These are phyloP conservation scores for Boleophthalmus pectinirostris DNA, from an alignment of 2,113 vertebrate genomes.

Conservation along the genomic window DNA sequence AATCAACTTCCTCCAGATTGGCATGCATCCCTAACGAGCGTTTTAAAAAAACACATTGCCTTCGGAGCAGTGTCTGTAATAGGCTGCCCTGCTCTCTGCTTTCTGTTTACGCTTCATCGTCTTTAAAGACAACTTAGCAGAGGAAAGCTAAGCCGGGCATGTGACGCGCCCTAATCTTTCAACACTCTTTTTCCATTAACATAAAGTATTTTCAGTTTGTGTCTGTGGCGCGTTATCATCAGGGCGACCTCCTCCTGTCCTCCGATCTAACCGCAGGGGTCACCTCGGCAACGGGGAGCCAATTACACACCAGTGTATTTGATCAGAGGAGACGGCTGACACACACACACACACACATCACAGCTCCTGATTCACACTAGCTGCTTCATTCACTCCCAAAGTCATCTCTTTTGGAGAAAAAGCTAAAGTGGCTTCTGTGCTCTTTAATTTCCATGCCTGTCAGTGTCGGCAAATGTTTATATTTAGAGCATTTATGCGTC, in stretches of 20 bases:
- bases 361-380: conserved; percentile 25
- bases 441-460: conserved; percentile 72
- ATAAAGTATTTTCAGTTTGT: conserved; percentile 38
- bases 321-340: conserved; percentile 72
- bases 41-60: conserved; percentile 37
- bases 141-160: conserved; percentile 53
- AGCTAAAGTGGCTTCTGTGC: conserved; percentile 58
- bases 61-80: conserved; percentile 58
- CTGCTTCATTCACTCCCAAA: conserved; percentile 40
- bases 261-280: conserved; percentile 68
- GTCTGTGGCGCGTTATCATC: conserved; percentile 61
- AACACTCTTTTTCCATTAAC: conserved; percentile 55
- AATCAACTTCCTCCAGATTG: conserved; percentile 65
- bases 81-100: conserved; percentile 58
- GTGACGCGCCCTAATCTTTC: conserved; percentile 43
- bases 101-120: conserved; percentile 66
- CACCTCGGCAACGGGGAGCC: conserved; percentile 67
- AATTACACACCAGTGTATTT: conserved; percentile 78
- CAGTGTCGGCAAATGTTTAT: conserved; percentile 61
- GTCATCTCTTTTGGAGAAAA: conserved; percentile 56
- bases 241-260: conserved; percentile 70
- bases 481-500: conserved; percentile 51
- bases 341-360: background rate
- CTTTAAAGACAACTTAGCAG: conserved; percentile 72
- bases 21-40: conserved; percentile 67